Percentiles rank a stretch among this genome's conserved stretches.
phyloP scores from a whole-genome alignment of 2,888 invertebrate species.

The Coelinius sp. region DNA sequence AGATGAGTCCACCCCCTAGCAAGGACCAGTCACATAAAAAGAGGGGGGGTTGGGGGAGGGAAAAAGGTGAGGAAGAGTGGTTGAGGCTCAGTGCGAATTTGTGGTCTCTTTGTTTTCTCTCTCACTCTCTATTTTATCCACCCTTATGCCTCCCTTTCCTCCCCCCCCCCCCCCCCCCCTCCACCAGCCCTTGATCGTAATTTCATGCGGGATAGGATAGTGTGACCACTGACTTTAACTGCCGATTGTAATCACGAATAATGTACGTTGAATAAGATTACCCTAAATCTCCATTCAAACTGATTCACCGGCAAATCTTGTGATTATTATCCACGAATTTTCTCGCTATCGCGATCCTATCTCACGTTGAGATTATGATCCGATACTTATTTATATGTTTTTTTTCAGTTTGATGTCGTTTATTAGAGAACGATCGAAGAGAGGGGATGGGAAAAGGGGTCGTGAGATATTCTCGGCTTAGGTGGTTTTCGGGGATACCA shows the following conservation, averaged over 20 bases:
- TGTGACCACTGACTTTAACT: constrained; percentile 36
- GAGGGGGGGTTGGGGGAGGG: background rate
- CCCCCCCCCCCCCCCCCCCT: background rate
- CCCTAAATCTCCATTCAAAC: constrained; percentile 27
- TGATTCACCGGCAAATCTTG: constrained; percentile 5
- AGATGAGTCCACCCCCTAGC: constrained; percentile 40
- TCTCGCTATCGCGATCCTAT: background rate
- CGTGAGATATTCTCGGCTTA: constrained; percentile 22
- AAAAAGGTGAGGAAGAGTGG: background rate
- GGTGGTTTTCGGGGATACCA: constrained; percentile 5
- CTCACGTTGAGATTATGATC: constrained; percentile 9
- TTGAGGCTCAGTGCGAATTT: constrained; percentile 42
- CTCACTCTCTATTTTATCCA: background rate
- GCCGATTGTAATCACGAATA: constrained; percentile 27
- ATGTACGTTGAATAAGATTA: background rate
- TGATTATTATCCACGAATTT: constrained; percentile 3
- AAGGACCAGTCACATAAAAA: constrained; percentile 5
- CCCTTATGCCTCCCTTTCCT: background rate
- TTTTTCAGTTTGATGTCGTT: background rate
- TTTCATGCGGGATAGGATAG: constrained; percentile 37
- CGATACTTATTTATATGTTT: background rate
- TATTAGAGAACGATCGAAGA: background rate
- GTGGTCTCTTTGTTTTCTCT: constrained; percentile 34
- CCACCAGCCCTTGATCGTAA: constrained; percentile 43
- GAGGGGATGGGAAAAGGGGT: background rate